Conservation (phyloP, 2,888 invertebrate genomes). For the Noctua fimbriata region DNA sequence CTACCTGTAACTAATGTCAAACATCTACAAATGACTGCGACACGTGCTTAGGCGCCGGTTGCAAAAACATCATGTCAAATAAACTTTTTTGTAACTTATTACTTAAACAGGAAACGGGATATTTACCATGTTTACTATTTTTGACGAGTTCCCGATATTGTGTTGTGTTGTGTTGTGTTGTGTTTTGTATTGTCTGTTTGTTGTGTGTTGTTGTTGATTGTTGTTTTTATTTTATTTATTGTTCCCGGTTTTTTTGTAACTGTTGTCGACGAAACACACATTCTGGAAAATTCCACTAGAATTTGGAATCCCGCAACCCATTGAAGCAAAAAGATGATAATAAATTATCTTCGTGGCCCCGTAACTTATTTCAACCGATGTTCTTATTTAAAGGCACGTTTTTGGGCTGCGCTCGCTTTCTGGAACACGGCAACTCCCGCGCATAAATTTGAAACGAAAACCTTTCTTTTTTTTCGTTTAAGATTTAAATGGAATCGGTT, state of each 20-base stretch:
- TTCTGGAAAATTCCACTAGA: constrained; percentile 52
- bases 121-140: too few species aligned
- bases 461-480: constrained; percentile 73
- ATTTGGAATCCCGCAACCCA: constrained; percentile 54
- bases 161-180: too few species aligned
- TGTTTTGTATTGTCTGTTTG: too few species aligned
- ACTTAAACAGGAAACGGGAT: too few species aligned
- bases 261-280: constrained; percentile 27
- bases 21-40: background rate
- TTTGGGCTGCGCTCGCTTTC: constrained; percentile 75
- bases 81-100: constrained; percentile 5
- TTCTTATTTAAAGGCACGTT: constrained; percentile 75
- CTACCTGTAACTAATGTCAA: background rate
- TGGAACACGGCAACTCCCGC: constrained; percentile 76
- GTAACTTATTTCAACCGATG: constrained; percentile 81
- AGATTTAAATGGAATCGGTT: constrained; percentile 75
- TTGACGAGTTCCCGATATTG: too few species aligned
- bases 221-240: too few species aligned
- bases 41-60: background rate
- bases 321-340: constrained; percentile 69
- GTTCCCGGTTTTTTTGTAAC: constrained; percentile 19
- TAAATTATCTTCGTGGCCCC: constrained; percentile 77
- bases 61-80: background rate
- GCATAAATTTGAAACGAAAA: constrained; percentile 76
- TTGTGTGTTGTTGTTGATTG: too few species aligned